Base-by-base conservation (phyloP, 2,113 vertebrate genomes). In the Gymnocephalus cernua region DNA sequence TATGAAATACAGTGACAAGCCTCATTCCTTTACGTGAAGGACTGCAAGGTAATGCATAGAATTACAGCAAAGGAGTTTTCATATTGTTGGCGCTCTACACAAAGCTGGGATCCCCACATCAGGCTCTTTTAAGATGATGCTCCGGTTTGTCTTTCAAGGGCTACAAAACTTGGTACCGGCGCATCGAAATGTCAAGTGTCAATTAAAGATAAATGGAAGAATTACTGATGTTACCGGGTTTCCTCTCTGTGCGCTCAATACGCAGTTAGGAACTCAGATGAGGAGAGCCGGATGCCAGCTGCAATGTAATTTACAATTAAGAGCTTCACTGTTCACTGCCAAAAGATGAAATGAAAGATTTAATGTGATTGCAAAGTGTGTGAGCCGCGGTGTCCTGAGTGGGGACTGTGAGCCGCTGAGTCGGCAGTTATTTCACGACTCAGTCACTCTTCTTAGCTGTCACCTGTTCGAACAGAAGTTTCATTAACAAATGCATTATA, bases 241-340 rank as follows among this genome's bases (percentile, higher is more conserved):
- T 56, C 72, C 74, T 85, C 35, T 0, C 64, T 1, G 25, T 45
- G 67, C 63, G 50, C 69, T 70, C 69, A 80, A 72, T 61, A 61
- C 62, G 59, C 62, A 62, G 70, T 85, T 61, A 87, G 63, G 58
- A 32, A 23, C 13, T 0, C 58, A 74, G 82, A 85, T 73, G 81
- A 78, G 69, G 27, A 50, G 82, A 66, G 66, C 73, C 25, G 66
- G 57, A 62, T 41, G 88, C 86, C 84, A 91, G 91, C 84, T 93
- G 89, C 86, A 67, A 56, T 56, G 77, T 83, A 89, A 93, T 91
- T 84, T 82, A 92, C 86, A 91, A 91, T 93, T 90, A 93, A 78
- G 78, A 78, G 81, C 78, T 23, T 71, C 79, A 32, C 25, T 38
- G 75, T 79, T 72, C 59, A 16, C 23, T 87, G 93, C 88, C 89